These are phyloP conservation scores for Abrostola triplasia DNA, from an alignment of 2,888 invertebrate species.

Conservation along the genomic window DNA sequence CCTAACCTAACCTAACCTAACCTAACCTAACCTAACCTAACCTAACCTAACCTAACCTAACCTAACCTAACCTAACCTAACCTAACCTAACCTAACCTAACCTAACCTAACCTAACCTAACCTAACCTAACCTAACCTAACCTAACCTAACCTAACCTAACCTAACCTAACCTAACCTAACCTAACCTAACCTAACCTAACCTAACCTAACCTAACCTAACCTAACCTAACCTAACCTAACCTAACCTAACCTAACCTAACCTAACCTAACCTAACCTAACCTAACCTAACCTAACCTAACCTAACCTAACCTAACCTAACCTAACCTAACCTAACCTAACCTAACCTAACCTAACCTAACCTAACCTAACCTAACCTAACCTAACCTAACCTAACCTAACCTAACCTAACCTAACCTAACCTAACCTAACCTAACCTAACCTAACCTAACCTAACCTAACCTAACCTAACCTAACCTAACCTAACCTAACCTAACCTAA, in stretches of 20 bases:
- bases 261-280: constrained; percentile 24
- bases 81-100: constrained; percentile 14
- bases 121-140: constrained; percentile 29
- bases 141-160: constrained; percentile 27
- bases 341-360: constrained; percentile 29
- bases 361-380: constrained; percentile 30
- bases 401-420: constrained; percentile 30
- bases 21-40: constrained; percentile 9
- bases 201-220: constrained; percentile 31
- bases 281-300: constrained; percentile 28
- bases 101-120: constrained; percentile 19
- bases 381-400: constrained; percentile 30
- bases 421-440: constrained; percentile 30
- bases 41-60: constrained; percentile 10
- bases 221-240: constrained; percentile 31
- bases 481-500: constrained; percentile 19
- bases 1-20: constrained; percentile 18
- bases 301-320: constrained; percentile 27
- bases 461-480: constrained; percentile 23
- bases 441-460: constrained; percentile 15
- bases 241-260: constrained; percentile 30
- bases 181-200: constrained; percentile 27
- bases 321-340: constrained; percentile 25
- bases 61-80: constrained; percentile 20
- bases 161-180: constrained; percentile 24